These are phyloP conservation scores for Drosophila takahashii DNA, from an alignment of 1,140 invertebrate genomes.

Conservation along the genomic window DNA sequence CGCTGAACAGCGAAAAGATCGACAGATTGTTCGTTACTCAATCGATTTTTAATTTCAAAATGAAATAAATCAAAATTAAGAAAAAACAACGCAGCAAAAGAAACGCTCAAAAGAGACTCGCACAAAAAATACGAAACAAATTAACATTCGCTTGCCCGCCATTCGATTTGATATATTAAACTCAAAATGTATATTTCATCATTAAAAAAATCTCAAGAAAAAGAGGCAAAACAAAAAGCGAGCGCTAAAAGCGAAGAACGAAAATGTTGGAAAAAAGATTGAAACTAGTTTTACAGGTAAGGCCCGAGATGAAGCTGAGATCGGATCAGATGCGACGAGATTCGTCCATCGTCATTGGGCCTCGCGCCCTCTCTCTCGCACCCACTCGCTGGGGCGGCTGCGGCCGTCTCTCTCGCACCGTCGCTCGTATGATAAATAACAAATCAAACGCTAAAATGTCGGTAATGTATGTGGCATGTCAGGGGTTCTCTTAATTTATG, in stretches of 20 bases:
- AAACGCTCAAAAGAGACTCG: slow-evolving; percentile 9
- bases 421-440: slow-evolving; percentile 83
- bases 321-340: slow-evolving; percentile 77
- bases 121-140: slow-evolving; percentile 52
- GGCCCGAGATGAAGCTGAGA: slow-evolving; percentile 33
- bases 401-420: slow-evolving; percentile 29
- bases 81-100: slow-evolving; percentile 22
- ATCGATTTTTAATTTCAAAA: slow-evolving; percentile 81
- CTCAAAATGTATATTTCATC: slow-evolving; percentile 84
- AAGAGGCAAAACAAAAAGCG: slow-evolving; percentile 38
- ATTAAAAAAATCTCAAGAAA: slow-evolving; percentile 67
- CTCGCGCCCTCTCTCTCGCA: slow-evolving; percentile 24
- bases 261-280: slow-evolving; percentile 56
- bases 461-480: slow-evolving; percentile 83
- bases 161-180: slow-evolving; percentile 82
- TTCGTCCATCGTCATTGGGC: slow-evolving; percentile 65
- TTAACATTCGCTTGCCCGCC: slow-evolving; percentile 73
- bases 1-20: slow-evolving; percentile 54
- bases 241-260: slow-evolving; percentile 56
- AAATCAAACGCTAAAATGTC: slow-evolving; percentile 84
- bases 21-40: slow-evolving; percentile 73
- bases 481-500: slow-evolving; percentile 83
- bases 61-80: slow-evolving; percentile 82
- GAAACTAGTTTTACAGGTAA: slow-evolving; percentile 83
- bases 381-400: slow-evolving; percentile 2